phyloP scores from a whole-genome alignment of 2,113 vertebrate species.

The Upupa epops region DNA sequence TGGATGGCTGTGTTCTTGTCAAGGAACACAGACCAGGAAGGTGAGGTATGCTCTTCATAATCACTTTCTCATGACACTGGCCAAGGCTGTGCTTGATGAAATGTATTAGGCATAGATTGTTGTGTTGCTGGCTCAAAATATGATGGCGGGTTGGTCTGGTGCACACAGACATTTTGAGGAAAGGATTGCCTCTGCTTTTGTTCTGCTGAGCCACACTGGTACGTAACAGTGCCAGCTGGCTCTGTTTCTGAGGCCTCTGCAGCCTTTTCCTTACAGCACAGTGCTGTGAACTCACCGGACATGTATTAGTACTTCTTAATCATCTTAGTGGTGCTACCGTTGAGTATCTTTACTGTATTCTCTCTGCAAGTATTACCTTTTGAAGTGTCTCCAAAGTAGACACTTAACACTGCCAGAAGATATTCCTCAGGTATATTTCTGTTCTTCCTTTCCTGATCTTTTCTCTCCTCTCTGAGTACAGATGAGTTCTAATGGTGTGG shows the following conservation, averaged over 20 bases:
- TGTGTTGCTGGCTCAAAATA: not conserved
- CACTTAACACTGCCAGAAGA: not conserved
- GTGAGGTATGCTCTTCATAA: not conserved
- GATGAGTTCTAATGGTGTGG: not conserved
- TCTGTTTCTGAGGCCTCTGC: not conserved
- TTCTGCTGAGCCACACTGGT: no score
- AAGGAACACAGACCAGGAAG: no score
- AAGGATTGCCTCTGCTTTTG: not conserved
- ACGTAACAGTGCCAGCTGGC: rapidly evolving
- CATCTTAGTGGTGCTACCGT: not conserved
- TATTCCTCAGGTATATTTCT: not conserved
- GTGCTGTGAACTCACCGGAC: not conserved
- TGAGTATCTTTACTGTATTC: not conserved
- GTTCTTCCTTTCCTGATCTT: not conserved
- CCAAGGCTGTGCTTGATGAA: not conserved
- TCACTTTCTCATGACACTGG: rapidly evolving
- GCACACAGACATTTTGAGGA: not conserved
- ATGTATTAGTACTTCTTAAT: not conserved
- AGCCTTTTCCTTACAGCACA: not conserved
- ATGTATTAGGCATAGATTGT: rapidly evolving
- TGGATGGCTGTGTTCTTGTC: no score
- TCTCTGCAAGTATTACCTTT: not conserved
- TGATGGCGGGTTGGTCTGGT: not conserved
- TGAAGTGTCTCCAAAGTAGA: not conserved
- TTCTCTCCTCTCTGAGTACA: not conserved